Evolutionary conservation across 1,140 invertebrate genomes (phyloP), one percentile per base, ranked within the genome.

Genomic region (Danaus plexippus): DNA sequence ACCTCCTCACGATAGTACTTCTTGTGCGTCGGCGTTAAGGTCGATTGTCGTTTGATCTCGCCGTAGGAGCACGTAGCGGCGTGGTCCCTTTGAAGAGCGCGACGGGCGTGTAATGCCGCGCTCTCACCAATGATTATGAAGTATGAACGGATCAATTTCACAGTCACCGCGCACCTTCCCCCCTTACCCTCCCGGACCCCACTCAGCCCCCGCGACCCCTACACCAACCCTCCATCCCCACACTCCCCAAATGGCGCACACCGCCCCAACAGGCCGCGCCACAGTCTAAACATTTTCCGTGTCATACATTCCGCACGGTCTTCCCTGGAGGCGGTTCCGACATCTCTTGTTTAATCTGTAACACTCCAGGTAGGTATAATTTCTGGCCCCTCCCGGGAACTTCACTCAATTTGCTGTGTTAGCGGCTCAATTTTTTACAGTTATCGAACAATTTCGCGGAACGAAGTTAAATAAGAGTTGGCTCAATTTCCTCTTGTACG

Each of bases 371-470:
- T 49, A 18, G 57, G 13, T 11, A 48, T 32, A 9, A 22, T 18
- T 43, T 8, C 13, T 9, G n/a, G 12, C 11, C 47, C 32, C 47
- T 45, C 43, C 47, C 32, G 43, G 49, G 15, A 43, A 52, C 59
- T 73, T 72, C 76, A 83, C 80, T 82, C 71, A 79, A 82, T 82
- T 82, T 80, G 67, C 66, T 49, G 66, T 59, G 75, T 77, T 76
- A 76, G 60, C 51, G 63, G 56, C 63, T 72, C 69, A 57, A 75
- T 77, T 77, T 75, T 77, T 74, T 72, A 74, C 74, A 69, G 74
- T 68, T 71, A 77, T 75, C 72, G 67, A 73, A 66, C 72, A 74
- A 73, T 71, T 49, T 57, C 59, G 56, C 56, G 46, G 42, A 77
- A 78, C 66, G 50, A 74, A 22, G 61, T 61, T 75, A 78, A 82